Evolutionary conservation across 2,888 invertebrate species (phyloP), one percentile per base, ranked within the genome.

Genomic region (Aphidoletes aphidimyza): DNA sequence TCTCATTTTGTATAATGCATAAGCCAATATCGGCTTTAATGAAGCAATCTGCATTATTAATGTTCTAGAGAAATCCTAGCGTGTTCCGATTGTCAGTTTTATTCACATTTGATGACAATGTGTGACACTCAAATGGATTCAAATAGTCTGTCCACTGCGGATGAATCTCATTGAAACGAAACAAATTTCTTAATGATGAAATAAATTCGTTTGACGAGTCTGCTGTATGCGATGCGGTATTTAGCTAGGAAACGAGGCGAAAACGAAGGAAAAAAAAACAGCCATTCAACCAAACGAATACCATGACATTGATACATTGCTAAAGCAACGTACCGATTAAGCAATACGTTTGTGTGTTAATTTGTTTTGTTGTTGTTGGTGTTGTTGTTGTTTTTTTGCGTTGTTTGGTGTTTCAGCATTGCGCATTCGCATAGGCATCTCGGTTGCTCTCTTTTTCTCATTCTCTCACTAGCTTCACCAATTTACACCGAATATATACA

Each of bases 31-130:
- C 34, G n/a, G 69, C 54, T 11, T 69, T 69, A 69, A 69, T 69
- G 69, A 22, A 69, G 69, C 69, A 69, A 69, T 69, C 69, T 69
- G 69, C 69, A 69, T 69, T 69, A 69, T 69, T 69, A 69, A 69
- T 69, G 69, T 69, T 69, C 69, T 54, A 14, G 69, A 69, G 34
- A 30, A 14, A 11, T 11, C 14, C 14, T 30, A 14, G n/a, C 54
- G 54, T 54, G 54, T 54, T 54, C n/a, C 54, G 54, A 54, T 54
- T 14, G 3, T 22, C 11, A 26, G n/a, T 26, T 54, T 26, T 22
- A 5, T 54, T 54, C 22, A 14, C 42, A 42, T 42, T 42, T 42
- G 42, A 42, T 6, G 42, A 6, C 42, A 42, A 42, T 42, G n/a
- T n/a, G n/a, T n/a, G n/a, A n/a, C n/a, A n/a, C n/a, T n/a, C n/a